Percentiles rank a stretch among this genome's conserved stretches.
Evolutionary conservation across 2,888 invertebrate species (phyloP).

Genomic region (Sturmia bella): DNA sequence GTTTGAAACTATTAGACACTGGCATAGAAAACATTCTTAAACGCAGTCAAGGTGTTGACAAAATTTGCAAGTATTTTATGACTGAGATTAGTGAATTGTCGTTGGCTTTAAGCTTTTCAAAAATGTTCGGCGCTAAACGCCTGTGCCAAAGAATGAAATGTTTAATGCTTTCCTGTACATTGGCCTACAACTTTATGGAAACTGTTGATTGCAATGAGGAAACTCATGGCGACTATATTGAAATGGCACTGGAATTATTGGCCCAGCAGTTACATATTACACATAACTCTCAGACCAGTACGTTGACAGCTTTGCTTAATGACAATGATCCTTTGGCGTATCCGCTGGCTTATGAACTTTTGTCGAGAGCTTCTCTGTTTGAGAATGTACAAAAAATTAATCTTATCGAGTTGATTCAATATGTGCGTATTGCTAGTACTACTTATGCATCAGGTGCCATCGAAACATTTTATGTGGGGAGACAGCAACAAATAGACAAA

Average conservation of each 20-base stretch:
- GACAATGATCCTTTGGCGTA: slow-evolving; percentile 77
- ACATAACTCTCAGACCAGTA: slow-evolving; percentile 65
- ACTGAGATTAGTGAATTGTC: slow-evolving; percentile 76
- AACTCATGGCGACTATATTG: slow-evolving; percentile 76
- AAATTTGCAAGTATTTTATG: slow-evolving; percentile 75
- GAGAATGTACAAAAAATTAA: slow-evolving; percentile 74
- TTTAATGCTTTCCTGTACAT: slow-evolving; percentile 77
- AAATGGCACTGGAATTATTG: slow-evolving; percentile 77
- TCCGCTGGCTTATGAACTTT: slow-evolving; percentile 77
- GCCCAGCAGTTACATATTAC: slow-evolving; percentile 77
- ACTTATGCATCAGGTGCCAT: slow-evolving; percentile 76
- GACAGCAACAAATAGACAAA: slow-evolving; percentile 74
- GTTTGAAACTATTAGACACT: slow-evolving; percentile 73
- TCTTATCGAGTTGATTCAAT: slow-evolving; percentile 77
- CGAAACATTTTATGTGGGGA: slow-evolving; percentile 72
- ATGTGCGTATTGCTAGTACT: slow-evolving; percentile 76
- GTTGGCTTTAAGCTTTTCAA: slow-evolving; percentile 74
- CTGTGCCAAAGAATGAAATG: slow-evolving; percentile 77
- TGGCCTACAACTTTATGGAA: slow-evolving; percentile 76
- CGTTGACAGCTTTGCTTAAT: slow-evolving; percentile 60
- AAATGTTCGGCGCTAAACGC: slow-evolving; percentile 75
- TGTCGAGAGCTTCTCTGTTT: slow-evolving; percentile 74
- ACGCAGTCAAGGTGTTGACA: slow-evolving; percentile 73
- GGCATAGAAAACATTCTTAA: slow-evolving; percentile 76
- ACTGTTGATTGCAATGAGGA: slow-evolving; percentile 74